Evolutionary conservation across 2,113 vertebrate genomes (phyloP), one percentile per base, ranked within the genome.

Genomic region (Piliocolobus tephrosceles): DNA sequence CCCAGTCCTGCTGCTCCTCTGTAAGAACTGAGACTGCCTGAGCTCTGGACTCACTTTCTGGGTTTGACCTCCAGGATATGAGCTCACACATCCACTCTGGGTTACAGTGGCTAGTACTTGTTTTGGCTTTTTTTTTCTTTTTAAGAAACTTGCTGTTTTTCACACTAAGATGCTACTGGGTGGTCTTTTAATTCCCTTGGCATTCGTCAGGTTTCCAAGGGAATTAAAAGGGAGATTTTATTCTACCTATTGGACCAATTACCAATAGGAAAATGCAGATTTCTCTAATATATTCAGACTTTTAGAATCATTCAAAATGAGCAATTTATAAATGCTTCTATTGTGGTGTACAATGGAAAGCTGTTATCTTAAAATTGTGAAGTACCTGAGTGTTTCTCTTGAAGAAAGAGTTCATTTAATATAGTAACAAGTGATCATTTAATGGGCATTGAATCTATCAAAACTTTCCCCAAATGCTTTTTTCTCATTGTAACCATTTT

Each of bases 241-340:
- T 97, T 91, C 43, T 90, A 82, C 57, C 57, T 72, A 88, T 88
- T 64, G 27, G 57, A 66, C 87, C 30, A 30, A 27, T 96, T 97
- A 82, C 58, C 50, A 58, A 82, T 68, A 91, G 84, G 50, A 96
- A 94, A 88, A 86, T 75, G 45, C 23, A 81, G 40, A 93, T 92
- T 81, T 95, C 50, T 93, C 57, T 96, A 70, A 87, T 87, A 50
- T 64, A 55, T 84, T 87, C 66, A 85, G 23, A 61, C 23, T 88
- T 61, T 58, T 43, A 88, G 64, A 96, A 85, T 88, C 83, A 70
- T 64, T 22, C 30, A 52, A 90, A 96, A 94, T n/a, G 58, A 95
- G 76, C 86, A 57, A 52, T 95, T 96, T 97, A 88, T 90, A 94
- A 94, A 95, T 88, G 66, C 22, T 94, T 96, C 85, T 66, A 43